Evolutionary conservation across 2,113 vertebrate species (phyloP).

Genomic region (Neolamprologus caudopunctatus): DNA sequence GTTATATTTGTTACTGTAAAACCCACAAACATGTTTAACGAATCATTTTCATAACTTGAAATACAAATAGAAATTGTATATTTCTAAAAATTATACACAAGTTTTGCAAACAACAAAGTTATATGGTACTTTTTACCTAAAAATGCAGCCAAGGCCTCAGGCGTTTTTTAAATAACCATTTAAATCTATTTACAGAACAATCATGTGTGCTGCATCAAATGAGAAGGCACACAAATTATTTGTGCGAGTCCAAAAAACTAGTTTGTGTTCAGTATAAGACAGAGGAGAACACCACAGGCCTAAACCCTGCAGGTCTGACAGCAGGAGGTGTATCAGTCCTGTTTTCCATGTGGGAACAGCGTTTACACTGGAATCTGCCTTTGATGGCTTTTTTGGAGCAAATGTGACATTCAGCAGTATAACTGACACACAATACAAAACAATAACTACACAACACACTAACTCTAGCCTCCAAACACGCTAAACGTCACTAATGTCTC

Average conservation of each 20-base stretch:
- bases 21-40: background rate
- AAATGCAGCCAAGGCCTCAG: background rate
- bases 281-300: background rate
- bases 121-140: background rate
- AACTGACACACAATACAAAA: background rate
- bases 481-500: background rate
- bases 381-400: rapidly evolving
- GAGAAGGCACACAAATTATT: background rate
- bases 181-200: background rate
- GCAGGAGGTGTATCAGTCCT: background rate
- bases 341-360: background rate
- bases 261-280: background rate
- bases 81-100: background rate
- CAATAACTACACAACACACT: background rate
- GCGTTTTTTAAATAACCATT: background rate
- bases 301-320: background rate
- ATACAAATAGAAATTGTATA: background rate
- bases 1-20: background rate
- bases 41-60: background rate
- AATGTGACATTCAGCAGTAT: background rate
- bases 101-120: background rate
- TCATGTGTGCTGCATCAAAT: rapidly evolving
- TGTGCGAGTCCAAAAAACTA: rapidly evolving
- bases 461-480: background rate
- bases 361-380: background rate